Base-by-base conservation (phyloP, 2,797 vertebrate genomes). In the Thunnus albacares region DNA sequence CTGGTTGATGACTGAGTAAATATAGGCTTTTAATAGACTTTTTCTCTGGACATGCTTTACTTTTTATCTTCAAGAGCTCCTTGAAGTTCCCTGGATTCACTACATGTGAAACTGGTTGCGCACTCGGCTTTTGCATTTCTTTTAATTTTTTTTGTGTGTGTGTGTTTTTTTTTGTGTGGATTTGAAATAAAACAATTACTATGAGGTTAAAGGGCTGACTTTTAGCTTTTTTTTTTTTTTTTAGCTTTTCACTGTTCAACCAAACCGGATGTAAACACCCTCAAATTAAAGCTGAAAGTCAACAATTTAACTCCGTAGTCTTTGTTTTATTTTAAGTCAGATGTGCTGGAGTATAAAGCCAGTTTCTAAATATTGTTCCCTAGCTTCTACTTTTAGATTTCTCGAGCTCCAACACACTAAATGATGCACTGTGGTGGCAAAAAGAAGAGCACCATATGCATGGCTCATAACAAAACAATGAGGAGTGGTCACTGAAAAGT, bases 401-500 rank as follows among this genome's bases (percentile, higher is more conserved):
- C 71, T 63, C 17, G 12, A 38, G 62, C 81, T 75, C 33, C 26
- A 62, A 15, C 9, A 0, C 35, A 14, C n/a, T 65, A 28, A 73
- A 18, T 35, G 30, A 80, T 22, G 20, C 28, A 17, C 13, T 53
- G 38, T 26, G 41, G 43, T 9, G 56, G 33, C 33, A 60, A 59
- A 66, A 60, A 71, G 56, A 78, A 24, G 49, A 65, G 47, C 71
- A 33, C 51, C 63, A 57, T 69, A 61, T 73, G 75, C 67, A n/a
- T 74, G 3, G 22, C 74, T 73, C 52, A 35, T 30, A 60, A 74
- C 84, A 66, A 79, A 84, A 83, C 80, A 79, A 63, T 15, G 47
- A 71, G 33, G 57, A 75, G 75, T 60, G 60, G 69, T 75, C 49
- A 68, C 43, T 86, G 71, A 79, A 65, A 78, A 86, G 72, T 85